phyloP scores from a whole-genome alignment of 1,140 invertebrate genomes.

The Gonatopus flavifemur region DNA sequence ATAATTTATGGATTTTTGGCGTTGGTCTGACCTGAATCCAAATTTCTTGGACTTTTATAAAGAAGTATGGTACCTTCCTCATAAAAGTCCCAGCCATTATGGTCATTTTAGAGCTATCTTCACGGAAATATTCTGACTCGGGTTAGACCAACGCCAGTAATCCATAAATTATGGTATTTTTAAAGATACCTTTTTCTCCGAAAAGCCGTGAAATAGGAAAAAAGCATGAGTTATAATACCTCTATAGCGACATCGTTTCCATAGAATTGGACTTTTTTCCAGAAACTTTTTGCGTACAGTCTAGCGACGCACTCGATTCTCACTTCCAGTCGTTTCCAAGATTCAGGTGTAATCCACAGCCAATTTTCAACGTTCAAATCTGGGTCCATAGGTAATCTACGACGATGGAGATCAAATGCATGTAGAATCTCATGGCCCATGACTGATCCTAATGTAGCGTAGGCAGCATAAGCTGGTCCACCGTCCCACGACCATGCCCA shows the following conservation, averaged over 20 bases:
- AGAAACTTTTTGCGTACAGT: constrained; percentile 59
- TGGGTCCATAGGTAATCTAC: constrained; percentile 31
- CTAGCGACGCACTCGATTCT: constrained; percentile 64
- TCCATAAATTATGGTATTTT: too few species aligned
- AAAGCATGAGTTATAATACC: constrained; percentile 33
- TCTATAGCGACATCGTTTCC: constrained; percentile 56
- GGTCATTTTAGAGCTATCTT: too few species aligned
- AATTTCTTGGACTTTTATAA: too few species aligned
- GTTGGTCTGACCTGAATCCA: too few species aligned
- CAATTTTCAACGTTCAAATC: constrained; percentile 50
- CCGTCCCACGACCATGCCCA: constrained; percentile 62
- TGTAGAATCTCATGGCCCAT: constrained; percentile 61
- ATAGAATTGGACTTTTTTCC: constrained; percentile 54
- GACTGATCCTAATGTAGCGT: constrained; percentile 59
- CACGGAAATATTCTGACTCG: too few species aligned
- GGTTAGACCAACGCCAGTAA: too few species aligned
- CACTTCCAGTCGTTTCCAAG: constrained; percentile 61
- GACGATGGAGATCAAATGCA: constrained; percentile 57
- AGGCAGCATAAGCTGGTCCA: constrained; percentile 53
- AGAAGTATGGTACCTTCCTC: too few species aligned
- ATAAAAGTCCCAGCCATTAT: too few species aligned
- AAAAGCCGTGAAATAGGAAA: background rate
- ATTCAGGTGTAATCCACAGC: constrained; percentile 64
- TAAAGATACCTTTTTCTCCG: too few species aligned
- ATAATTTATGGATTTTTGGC: too few species aligned